These are phyloP conservation scores for Oscheius onirici DNA, from an alignment of 2,888 invertebrate genomes.

Conservation along the genomic window DNA sequence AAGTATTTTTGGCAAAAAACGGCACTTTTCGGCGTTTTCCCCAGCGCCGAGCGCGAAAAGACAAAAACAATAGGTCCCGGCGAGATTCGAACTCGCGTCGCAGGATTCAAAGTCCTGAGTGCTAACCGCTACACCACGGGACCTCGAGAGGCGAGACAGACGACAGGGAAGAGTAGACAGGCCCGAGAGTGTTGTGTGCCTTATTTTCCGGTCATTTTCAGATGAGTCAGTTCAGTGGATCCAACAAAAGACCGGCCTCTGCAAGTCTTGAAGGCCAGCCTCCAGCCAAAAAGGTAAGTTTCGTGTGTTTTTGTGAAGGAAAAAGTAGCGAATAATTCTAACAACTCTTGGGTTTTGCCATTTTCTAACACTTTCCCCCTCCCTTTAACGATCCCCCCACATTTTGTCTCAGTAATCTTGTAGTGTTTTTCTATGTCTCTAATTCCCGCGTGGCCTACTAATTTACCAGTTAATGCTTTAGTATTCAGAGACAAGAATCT, in stretches of 20 bases:
- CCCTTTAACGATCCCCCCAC: not conserved
- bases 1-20: not conserved
- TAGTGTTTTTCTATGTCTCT: not conserved
- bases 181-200: not conserved
- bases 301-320: not conserved
- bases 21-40: no score
- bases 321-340: no score
- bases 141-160: not conserved
- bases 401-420: not conserved
- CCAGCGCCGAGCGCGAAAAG: not conserved
- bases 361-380: not conserved
- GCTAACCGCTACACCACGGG: conserved; percentile 55
- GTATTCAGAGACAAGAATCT: conserved; percentile 1
- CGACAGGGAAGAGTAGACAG: not conserved
- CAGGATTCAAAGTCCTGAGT: conserved; percentile 58
- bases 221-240: conserved; percentile 1
- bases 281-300: conserved; percentile 12
- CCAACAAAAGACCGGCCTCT: conserved; percentile 15
- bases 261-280: conserved; percentile 8
- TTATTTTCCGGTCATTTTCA: not conserved
- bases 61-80: conserved; percentile 50
- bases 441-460: not conserved
- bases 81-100: conserved; percentile 44
- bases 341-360: not conserved
- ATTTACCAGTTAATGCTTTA: not conserved